phyloP scores from a whole-genome alignment of 2,888 invertebrate species.

The Elaeidobius kamerunicus region DNA sequence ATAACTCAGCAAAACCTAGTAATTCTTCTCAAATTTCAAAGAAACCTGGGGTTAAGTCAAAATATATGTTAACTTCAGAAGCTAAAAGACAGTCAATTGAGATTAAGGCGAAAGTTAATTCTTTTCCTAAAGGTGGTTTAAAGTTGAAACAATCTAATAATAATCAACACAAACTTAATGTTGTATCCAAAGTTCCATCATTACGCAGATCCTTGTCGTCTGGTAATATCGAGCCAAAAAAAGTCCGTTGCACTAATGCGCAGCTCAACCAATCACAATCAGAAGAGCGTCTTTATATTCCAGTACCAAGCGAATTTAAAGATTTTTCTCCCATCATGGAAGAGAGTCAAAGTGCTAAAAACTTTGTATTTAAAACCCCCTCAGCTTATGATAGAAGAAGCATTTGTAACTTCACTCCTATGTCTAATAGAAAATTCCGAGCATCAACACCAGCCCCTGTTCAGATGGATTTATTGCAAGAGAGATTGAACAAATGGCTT shows the following conservation, averaged over 20 bases:
- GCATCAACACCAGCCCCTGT: slow-evolving; percentile 22
- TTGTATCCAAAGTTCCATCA: no score
- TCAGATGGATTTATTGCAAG: slow-evolving; percentile 23
- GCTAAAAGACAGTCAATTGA: slow-evolving; percentile 1
- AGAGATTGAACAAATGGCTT: slow-evolving; percentile 53
- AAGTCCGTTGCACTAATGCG: no score
- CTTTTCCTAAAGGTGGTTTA: slow-evolving; percentile 7
- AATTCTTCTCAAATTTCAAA: no score
- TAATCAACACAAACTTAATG: no score
- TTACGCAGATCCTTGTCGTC: no score
- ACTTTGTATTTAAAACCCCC: slow-evolving; percentile 34
- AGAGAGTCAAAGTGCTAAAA: slow-evolving; percentile 15
- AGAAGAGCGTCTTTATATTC: background rate
- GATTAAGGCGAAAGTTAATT: slow-evolving; percentile 14
- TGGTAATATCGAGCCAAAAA: no score
- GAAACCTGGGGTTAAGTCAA: no score
- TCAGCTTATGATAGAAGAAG: slow-evolving; percentile 35
- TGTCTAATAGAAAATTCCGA: slow-evolving; percentile 3
- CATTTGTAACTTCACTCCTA: slow-evolving; percentile 21
- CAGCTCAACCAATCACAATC: background rate
- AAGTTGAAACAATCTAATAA: no score
- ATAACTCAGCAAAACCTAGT: no score
- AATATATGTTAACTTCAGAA: no score
- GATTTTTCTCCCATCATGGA: slow-evolving; percentile 31
- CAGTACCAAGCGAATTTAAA: background rate